Evolutionary conservation across 2,113 vertebrate species (phyloP), one percentile per base, ranked within the genome.

Genomic region (Petrocephalus microphthalmus): DNA sequence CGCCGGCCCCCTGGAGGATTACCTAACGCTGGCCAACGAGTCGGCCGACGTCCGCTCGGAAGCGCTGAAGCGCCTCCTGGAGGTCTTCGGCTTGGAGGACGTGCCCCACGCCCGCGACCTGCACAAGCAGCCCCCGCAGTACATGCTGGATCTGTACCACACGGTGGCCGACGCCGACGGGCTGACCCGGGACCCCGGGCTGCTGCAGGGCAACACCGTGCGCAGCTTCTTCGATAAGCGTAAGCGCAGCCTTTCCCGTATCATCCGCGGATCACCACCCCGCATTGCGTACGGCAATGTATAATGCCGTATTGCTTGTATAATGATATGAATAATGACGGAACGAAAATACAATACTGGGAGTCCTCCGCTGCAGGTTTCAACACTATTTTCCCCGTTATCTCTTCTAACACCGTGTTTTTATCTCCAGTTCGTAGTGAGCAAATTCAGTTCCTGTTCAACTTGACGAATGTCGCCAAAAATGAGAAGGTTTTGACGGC

Each of bases 61-160:
- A 20, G 97, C 97, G 0, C 95, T 98, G 33, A 97, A 96, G 90
- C 95, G 92, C 53, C 96, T 98, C 15, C 78, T 98, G 94, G 96
- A 97, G 25, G 97, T 98, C 8, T 98, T 98, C 89, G 97, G 97
- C 11, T 97, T 98, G 92, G 96, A 97, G 17, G 97, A 96, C 3
- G 94, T 96, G 0, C 97, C 97, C 0, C 89, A 93, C 0, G 29
- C 91, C 2, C 95, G 95, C 0, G 93, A 93, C 20, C 92, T 91
- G 6, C 89, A 93, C 92, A 96, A 96, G 89, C 94, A 96, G 91
- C 95, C 97, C 0, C 97, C 97, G 0, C 97, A 98, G 93, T 98
- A 97, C 92, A 98, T 98, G 97, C 94, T 98, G 19, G 97, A 98
- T 87, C 92, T 98, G 5, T 98, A 97, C 93, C 97, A 97, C 93